A percentile compares a stretch with the other conserved stretches of the same genome.
Evolutionary conservation across 2,797 vertebrate genomes (phyloP).

Genomic region (Potorous gilbertii): DNA sequence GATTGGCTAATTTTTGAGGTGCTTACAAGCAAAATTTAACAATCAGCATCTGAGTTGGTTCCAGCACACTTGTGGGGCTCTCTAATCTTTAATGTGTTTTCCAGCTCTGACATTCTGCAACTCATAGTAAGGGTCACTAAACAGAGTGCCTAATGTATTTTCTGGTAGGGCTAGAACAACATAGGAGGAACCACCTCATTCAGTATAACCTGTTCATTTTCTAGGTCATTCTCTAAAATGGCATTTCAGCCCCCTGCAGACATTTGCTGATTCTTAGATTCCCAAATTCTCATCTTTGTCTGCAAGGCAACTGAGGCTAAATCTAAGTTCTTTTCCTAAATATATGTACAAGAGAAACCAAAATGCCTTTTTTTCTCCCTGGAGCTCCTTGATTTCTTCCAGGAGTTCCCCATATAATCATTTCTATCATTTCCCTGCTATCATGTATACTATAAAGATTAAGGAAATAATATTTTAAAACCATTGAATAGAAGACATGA

Average conservation of each 20-base stretch:
- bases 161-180: not conserved
- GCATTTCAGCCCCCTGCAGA: not conserved
- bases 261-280: not conserved
- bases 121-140: not conserved
- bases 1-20: no score
- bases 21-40: no score
- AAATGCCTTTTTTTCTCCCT: not conserved
- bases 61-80: no score
- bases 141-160: not conserved
- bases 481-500: slow-evolving; percentile 54
- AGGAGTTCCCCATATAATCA: slow-evolving; percentile 20
- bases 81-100: no score
- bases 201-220: not conserved
- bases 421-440: slow-evolving; percentile 14
- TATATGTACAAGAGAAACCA: not conserved
- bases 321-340: not conserved
- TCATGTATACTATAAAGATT: slow-evolving; percentile 1
- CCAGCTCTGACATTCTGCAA: not conserved
- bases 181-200: not conserved
- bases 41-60: no score
- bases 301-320: not conserved
- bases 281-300: not conserved
- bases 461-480: slow-evolving; percentile 43
- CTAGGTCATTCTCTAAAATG: not conserved
- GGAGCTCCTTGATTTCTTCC: not conserved